Conservation (phyloP, 2,113 vertebrate species). For the Nycticryphes semicollaris region DNA sequence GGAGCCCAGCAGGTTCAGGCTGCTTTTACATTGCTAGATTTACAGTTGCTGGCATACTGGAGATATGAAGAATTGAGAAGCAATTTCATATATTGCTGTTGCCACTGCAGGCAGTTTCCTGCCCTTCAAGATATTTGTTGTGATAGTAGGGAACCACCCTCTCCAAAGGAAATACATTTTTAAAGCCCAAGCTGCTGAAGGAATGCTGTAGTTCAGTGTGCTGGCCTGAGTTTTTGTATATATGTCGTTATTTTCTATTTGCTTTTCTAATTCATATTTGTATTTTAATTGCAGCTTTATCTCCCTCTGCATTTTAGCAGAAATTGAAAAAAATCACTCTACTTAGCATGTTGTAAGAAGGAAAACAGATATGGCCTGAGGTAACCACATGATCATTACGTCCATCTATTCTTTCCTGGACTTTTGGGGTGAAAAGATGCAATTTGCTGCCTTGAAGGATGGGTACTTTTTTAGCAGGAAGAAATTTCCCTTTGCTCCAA, state of each 20-base stretch:
- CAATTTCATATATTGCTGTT: constrained; percentile 60
- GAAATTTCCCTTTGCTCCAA: not conserved
- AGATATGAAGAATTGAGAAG: constrained; percentile 47
- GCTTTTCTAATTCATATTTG: not conserved
- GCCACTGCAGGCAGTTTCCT: constrained; percentile 37
- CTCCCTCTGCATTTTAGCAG: not conserved
- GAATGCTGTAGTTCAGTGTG: not conserved
- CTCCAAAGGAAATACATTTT: not conserved
- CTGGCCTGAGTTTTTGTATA: not conserved
- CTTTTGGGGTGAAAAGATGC: not conserved
- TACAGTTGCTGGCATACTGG: constrained; percentile 29
- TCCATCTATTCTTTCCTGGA: not conserved
- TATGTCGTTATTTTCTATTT: not conserved
- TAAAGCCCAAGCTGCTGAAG: not conserved
- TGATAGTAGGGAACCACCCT: constrained; percentile 17
- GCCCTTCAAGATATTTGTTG: constrained; percentile 34
- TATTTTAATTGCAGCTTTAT: not conserved
- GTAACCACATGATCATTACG: not conserved
- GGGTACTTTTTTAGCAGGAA: not conserved
- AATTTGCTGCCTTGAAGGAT: not conserved
- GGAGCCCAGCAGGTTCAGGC: not conserved
- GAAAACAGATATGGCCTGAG: not conserved
- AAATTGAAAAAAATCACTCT: not conserved
- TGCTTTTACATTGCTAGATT: constrained; percentile 42
- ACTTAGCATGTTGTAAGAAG: not conserved